Conservation (phyloP, 2,113 vertebrate genomes). For the Talpa occidentalis region DNA sequence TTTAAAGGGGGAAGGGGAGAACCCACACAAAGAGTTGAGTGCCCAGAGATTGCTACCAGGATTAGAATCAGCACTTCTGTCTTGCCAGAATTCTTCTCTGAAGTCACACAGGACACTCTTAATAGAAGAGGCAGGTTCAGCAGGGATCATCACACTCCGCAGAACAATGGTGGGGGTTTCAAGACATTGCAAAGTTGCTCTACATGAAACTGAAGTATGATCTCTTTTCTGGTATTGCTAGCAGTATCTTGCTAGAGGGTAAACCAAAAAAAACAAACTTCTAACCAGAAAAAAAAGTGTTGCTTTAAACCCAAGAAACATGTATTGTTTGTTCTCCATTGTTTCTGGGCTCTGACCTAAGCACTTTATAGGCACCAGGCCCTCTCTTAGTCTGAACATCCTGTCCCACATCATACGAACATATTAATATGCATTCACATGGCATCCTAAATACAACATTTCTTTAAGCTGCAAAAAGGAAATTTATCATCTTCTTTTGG, state of each 20-base stretch:
- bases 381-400: background rate
- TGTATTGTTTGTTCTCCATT: background rate
- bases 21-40: conserved; percentile 70
- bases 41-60: conserved; percentile 49
- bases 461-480: background rate
- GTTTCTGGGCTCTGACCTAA: background rate
- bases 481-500: conserved; percentile 5
- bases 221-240: background rate
- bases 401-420: background rate
- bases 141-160: background rate
- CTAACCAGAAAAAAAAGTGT: background rate
- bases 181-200: background rate
- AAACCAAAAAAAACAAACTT: conserved; percentile 31
- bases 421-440: background rate
- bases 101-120: conserved; percentile 56
- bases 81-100: conserved; percentile 55
- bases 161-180: conserved; percentile 36
- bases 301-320: background rate
- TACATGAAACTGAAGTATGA: conserved; percentile 29
- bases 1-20: conserved; percentile 64
- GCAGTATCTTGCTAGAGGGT: conserved; percentile 21
- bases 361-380: background rate
- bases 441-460: background rate
- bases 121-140: conserved; percentile 14
- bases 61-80: conserved; percentile 66